Evolutionary conservation across 30 jellyfish, hydroid and myxozoan genomes (phyloP).

Genomic region (Chironex yamaguchii): DNA sequence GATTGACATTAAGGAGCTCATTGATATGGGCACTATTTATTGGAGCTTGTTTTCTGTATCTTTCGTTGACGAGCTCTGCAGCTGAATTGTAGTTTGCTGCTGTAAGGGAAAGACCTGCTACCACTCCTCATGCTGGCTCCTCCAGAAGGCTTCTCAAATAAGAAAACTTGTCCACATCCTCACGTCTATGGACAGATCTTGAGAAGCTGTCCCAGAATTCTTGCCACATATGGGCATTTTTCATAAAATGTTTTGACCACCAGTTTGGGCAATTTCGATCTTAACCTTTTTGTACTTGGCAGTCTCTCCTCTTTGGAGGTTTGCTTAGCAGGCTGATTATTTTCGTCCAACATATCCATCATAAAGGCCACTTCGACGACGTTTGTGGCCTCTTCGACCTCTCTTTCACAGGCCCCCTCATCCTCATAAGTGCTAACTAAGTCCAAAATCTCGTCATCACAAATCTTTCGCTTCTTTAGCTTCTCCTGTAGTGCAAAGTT

Average conservation of each 20-base stretch:
- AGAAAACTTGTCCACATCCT: constrained; percentile 32
- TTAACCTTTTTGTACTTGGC: no score
- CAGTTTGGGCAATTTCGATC: constrained; percentile 58
- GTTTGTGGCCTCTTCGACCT: no score
- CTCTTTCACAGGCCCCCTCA: no score
- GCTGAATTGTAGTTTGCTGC: constrained; percentile 23
- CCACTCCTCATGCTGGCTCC: constrained; percentile 55
- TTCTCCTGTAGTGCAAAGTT: no score
- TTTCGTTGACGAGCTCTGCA: constrained; percentile 1
- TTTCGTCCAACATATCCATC: no score
- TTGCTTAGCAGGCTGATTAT: no score
- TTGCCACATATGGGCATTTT: constrained; percentile 46
- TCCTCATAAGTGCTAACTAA: no score
- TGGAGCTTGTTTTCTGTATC: background rate
- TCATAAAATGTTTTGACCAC: constrained; percentile 24
- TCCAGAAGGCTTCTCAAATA: constrained; percentile 42
- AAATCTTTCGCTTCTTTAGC: no score
- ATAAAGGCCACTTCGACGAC: no score
- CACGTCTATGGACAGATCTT: constrained; percentile 44
- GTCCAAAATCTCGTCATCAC: no score
- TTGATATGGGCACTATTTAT: constrained; percentile 20
- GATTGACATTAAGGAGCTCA: background rate
- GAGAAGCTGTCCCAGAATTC: constrained; percentile 70
- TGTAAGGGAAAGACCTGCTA: constrained; percentile 21
- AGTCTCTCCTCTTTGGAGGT: no score